Conservation (phyloP, 2,888 invertebrate genomes). For the Chloroclysta siterata region DNA sequence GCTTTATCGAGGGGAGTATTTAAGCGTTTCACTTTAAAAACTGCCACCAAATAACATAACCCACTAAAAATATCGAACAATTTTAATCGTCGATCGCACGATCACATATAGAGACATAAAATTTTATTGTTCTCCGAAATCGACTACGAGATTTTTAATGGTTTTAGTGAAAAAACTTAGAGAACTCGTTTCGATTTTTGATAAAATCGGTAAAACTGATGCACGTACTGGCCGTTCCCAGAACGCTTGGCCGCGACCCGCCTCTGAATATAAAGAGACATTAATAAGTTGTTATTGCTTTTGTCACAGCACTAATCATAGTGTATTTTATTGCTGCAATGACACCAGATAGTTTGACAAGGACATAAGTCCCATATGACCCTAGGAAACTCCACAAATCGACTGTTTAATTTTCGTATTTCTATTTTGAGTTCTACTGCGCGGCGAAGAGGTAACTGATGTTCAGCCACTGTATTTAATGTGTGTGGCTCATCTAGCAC, state of each 20-base stretch:
- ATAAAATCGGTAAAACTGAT: slow-evolving; percentile 61
- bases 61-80: slow-evolving; percentile 41
- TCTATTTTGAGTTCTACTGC: too few species aligned
- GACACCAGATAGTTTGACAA: background rate
- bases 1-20: too few species aligned
- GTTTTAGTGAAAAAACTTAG: slow-evolving; percentile 46
- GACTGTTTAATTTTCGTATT: too few species aligned
- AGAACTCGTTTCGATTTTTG: slow-evolving; percentile 53
- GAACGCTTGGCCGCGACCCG: slow-evolving; percentile 31
- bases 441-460: too few species aligned
- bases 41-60: background rate
- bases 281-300: slow-evolving; percentile 36
- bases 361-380: too few species aligned
- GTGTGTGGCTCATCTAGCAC: too few species aligned
- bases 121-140: slow-evolving; percentile 62
- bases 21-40: too few species aligned
- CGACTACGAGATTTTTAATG: slow-evolving; percentile 48
- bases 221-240: slow-evolving; percentile 52
- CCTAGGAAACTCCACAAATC: too few species aligned
- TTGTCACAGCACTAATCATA: slow-evolving; percentile 1
- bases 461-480: too few species aligned
- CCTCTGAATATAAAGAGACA: slow-evolving; percentile 39
- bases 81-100: slow-evolving; percentile 55
- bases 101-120: slow-evolving; percentile 62
- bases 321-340: background rate